A percentile compares a stretch with the other conserved stretches of the same genome.
These are phyloP conservation scores for Mormyrops attenuatus DNA, from an alignment of 2,797 vertebrate genomes.

Conservation along the genomic window DNA sequence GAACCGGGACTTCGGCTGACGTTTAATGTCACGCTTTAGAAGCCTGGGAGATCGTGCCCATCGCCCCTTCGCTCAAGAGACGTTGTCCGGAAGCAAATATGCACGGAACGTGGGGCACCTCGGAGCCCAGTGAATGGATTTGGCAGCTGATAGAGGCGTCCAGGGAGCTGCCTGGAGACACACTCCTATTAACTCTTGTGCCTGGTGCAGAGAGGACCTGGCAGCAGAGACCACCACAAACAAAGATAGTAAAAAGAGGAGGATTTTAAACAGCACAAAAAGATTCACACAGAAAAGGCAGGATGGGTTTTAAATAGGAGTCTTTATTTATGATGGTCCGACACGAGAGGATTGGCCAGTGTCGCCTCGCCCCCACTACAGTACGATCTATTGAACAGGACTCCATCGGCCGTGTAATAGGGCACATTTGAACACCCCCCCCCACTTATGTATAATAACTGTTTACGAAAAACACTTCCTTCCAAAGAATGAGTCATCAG, in stretches of 20 bases:
- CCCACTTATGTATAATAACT: neutral
- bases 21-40: slow-evolving; percentile 11
- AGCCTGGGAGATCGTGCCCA: neutral
- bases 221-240: neutral
- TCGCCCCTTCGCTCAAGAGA: slow-evolving; percentile 8
- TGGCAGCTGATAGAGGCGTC: slow-evolving; percentile 3
- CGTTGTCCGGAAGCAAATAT: slow-evolving; percentile 19
- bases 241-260: slow-evolving; percentile 7
- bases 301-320: neutral
- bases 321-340: slow-evolving; percentile 10
- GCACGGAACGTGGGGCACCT: slow-evolving; percentile 7
- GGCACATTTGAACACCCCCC: neutral
- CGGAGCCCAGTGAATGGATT: slow-evolving; percentile 8
- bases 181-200: neutral
- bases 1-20: neutral
- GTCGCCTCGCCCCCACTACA: neutral
- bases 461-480: neutral
- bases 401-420: neutral
- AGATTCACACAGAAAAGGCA: neutral
- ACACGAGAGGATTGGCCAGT: neutral
- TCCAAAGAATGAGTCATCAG: neutral
- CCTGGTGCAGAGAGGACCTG: neutral
- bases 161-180: neutral
- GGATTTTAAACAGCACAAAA: neutral
- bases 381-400: neutral